Evolutionary conservation across 2,113 vertebrate genomes (phyloP).

Genomic region (Tragelaphus imberbis): DNA sequence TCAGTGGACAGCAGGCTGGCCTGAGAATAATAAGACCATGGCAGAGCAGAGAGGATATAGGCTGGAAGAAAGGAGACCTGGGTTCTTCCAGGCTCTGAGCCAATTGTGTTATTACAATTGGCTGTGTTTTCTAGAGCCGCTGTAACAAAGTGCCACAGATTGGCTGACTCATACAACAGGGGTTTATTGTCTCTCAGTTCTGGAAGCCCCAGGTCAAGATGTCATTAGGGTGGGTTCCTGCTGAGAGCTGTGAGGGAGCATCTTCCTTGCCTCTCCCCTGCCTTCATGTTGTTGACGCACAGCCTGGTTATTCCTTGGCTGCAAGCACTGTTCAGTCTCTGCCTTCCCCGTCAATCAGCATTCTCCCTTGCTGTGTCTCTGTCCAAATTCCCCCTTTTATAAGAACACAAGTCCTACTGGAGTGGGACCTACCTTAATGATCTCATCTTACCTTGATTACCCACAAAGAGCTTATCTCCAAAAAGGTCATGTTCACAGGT

Average conservation of each 20-base stretch:
- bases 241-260: background rate
- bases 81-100: background rate
- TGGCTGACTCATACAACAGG: background rate
- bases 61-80: background rate
- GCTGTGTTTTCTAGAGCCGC: background rate
- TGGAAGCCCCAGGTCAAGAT: background rate
- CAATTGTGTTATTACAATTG: background rate
- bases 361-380: background rate
- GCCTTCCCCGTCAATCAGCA: background rate
- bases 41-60: background rate
- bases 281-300: background rate
- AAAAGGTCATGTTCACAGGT: background rate
- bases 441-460: background rate
- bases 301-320: background rate
- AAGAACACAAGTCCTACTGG: background rate
- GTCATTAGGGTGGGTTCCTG: background rate
- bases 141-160: background rate
- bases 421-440: background rate
- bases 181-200: background rate
- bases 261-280: background rate
- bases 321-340: accelerated
- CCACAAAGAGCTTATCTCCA: background rate
- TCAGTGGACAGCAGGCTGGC: background rate
- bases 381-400: background rate
- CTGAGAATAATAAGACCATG: background rate